Base-by-base conservation (phyloP, 2,797 vertebrate species). In the Argyrosomus regius region DNA sequence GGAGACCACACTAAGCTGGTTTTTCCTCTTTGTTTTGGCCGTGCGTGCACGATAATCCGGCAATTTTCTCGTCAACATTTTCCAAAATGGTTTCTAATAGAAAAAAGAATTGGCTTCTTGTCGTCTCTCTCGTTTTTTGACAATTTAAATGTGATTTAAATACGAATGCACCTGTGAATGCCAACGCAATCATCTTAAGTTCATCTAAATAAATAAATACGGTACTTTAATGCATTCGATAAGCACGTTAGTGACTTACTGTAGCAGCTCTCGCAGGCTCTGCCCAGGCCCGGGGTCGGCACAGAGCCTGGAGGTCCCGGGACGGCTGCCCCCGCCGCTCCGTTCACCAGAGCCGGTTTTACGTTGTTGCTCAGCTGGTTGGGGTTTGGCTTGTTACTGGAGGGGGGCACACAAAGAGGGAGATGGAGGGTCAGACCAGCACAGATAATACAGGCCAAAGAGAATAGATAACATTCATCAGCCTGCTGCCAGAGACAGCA, bases 261-360 rank as follows among this genome's bases (percentile, higher is more conserved):
- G 80, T 98, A 99, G 94, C 98, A 99, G 95, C 98, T 99, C 90
- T 99, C 98, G 83, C 98, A 99, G 86, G 98, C 98, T 75, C 98
- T 95, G 80, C 97, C 97, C 43, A 97, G 95, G 86, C 87, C 94
- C 0, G 96, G 77, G 43, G 95, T 96, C 94, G 96, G 98, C 3
- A 17, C 85, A 4, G 84, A 60, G 62, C 87, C 89, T 1, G 85
- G 89, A 6, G 75, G 56, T 24, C 65, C 88, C 1, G 91, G 84
- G 9, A 53, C 64, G 2, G 12, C 79, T 6, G 77, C n/a, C 0
- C 75, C 82, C 0, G 83, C 86, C 0, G 97, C 96, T 85, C 98
- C 98, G 28, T 99, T 99, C 67, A 98, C 96, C 94, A 98, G 96
- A 77, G 96, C 95, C 20, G 97, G 96, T 81, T 98, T 99, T 73